A percentile compares a stretch with the other conserved stretches of the same genome.
These are phyloP conservation scores for Forbesichthys agassizii DNA, from an alignment of 2,113 vertebrate species.

Conservation along the genomic window DNA sequence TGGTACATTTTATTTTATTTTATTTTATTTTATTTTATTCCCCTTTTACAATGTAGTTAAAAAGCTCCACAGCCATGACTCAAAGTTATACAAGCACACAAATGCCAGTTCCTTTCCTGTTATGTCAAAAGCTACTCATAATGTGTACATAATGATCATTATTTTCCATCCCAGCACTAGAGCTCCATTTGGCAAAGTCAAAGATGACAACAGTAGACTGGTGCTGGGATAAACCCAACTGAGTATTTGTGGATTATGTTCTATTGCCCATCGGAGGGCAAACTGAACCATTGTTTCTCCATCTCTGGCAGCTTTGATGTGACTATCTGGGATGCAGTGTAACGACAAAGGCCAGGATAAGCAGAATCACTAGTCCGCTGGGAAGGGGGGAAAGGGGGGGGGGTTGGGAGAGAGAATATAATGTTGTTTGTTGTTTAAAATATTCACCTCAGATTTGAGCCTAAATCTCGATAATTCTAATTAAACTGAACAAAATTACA, in stretches of 20 bases:
- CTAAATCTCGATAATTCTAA: too few relatives aligned
- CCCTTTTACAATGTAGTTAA: neutral
- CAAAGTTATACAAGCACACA: neutral
- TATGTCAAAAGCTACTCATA: neutral
- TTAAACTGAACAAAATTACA: too few relatives aligned
- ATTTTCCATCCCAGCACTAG: constrained; percentile 38
- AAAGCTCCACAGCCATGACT: neutral
- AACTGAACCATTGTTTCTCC: constrained; percentile 46
- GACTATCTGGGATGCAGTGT: constrained; percentile 56
- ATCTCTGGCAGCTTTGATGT: constrained; percentile 25
- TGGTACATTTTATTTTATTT: too few relatives aligned
- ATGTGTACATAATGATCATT: neutral
- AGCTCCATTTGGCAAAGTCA: constrained; percentile 37
- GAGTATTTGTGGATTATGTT: constrained; percentile 50
- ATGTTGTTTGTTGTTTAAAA: too few relatives aligned
- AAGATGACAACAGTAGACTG: constrained; percentile 31
- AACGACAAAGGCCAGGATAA: constrained; percentile 28
- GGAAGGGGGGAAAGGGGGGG: neutral
- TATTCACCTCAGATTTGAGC: too few relatives aligned
- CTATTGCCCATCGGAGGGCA: constrained; percentile 37
- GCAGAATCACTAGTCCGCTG: neutral
- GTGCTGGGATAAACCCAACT: constrained; percentile 36
- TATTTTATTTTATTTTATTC: neutral
- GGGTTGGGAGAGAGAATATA: too few relatives aligned
- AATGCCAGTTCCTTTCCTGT: neutral